Percentiles rank a stretch among this genome's conserved stretches.
phyloP scores from a whole-genome alignment of 2,888 invertebrate genomes.

The Drosophila buzzatii region DNA sequence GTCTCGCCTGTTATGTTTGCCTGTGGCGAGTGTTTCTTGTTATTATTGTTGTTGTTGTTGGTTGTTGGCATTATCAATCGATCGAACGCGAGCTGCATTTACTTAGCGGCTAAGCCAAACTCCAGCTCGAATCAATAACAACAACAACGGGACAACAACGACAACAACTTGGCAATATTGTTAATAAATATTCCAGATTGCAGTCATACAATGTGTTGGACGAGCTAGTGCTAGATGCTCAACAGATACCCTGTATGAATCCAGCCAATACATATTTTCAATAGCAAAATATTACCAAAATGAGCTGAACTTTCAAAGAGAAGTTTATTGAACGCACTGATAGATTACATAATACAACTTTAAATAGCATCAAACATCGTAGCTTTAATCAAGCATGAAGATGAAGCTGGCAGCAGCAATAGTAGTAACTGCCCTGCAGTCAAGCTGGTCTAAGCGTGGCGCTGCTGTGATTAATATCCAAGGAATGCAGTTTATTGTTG shows the following conservation, averaged over 20 bases:
- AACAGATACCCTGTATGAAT: conserved; percentile 45
- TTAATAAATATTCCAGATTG: conserved; percentile 75
- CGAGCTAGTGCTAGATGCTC: conserved; percentile 32
- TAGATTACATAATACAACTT: background rate
- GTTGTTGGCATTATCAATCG: conserved; percentile 77
- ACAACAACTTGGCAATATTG: conserved; percentile 59
- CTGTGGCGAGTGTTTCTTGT: conserved; percentile 59
- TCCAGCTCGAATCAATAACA: conserved; percentile 53
- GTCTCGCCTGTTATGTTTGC: conserved; percentile 55
- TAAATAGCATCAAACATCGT: conserved; percentile 10
- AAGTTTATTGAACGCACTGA: background rate
- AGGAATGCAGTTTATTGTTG: conserved; percentile 78
- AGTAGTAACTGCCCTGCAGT: conserved; percentile 20
- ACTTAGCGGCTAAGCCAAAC: conserved; percentile 62
- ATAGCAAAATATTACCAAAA: background rate
- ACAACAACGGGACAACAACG: conserved; percentile 28
- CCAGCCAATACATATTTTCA: background rate
- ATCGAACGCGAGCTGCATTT: conserved; percentile 78
- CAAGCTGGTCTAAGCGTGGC: conserved; percentile 50
- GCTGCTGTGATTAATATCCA: conserved; percentile 77
- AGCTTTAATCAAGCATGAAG: background rate
- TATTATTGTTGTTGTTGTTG: conserved; percentile 36
- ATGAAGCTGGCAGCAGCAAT: conserved; percentile 15
- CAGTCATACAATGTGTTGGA: conserved; percentile 31
- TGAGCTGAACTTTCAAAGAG: background rate